Percentiles rank a stretch among this genome's conserved stretches.
Evolutionary conservation across 2,113 vertebrate genomes (phyloP).

Genomic region (Indicator indicator): DNA sequence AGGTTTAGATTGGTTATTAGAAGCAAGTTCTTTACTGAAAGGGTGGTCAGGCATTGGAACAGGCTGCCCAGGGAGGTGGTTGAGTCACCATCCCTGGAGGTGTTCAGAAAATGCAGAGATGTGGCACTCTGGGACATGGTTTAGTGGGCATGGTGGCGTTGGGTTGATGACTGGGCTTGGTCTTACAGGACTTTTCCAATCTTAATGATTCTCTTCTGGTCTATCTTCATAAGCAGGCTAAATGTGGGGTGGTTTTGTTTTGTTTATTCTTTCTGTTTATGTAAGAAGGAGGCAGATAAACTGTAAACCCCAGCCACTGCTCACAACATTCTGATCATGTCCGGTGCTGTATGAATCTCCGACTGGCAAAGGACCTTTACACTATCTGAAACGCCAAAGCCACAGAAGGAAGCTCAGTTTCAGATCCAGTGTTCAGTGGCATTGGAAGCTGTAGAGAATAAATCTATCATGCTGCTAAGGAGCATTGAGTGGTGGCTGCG

Average conservation of each 20-base stretch:
- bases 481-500: fast-evolving
- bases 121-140: too few relatives aligned
- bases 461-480: fast-evolving
- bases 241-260: fast-evolving
- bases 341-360: background rate
- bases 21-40: too few relatives aligned
- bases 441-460: background rate
- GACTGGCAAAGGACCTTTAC: background rate
- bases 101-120: too few relatives aligned
- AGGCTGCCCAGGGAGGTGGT: too few relatives aligned
- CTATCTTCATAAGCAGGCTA: background rate
- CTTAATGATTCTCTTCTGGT: too few relatives aligned
- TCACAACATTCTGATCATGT: background rate
- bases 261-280: background rate
- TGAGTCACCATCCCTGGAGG: too few relatives aligned
- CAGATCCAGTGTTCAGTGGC: too few relatives aligned
- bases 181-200: too few relatives aligned
- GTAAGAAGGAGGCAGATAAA: background rate
- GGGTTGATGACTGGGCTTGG: too few relatives aligned
- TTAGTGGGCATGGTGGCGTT: too few relatives aligned
- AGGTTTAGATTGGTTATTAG: too few relatives aligned
- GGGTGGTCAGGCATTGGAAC: too few relatives aligned
- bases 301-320: background rate
- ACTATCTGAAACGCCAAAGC: background rate
- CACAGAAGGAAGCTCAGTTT: background rate